Evolutionary conservation across 1,140 invertebrate genomes (phyloP), one percentile per base, ranked within the genome.

Genomic region (Gryon sp.): DNA sequence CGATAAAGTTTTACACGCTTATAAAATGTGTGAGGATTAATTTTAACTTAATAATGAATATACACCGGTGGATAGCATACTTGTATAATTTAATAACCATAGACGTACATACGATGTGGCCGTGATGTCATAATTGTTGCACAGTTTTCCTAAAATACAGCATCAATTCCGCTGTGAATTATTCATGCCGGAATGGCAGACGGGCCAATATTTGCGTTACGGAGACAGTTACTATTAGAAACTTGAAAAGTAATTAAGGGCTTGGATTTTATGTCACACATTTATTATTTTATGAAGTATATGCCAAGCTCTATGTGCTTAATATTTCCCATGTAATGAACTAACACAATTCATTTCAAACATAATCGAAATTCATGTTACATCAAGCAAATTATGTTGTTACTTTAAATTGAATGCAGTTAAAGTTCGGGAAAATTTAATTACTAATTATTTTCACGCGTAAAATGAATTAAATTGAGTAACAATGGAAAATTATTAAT

Each of bases 101-200:
- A 40, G 38, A 46, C 45, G 52, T 74, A 74, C 45, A 30, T 52
- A 43, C 45, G 28, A 26, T 46, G 26, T 30, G 22, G 24, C 16
- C 19, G 36, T 9, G 20, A 52, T 34, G 34, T 60, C 53, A 60
- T 68, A 66, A 66, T 75, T 66, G 62, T 68, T 66, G 36, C 60
- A 43, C 43, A 60, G 48, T 68, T 72, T 72, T 75, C 55, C 40
- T 75, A 55, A 68, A 75, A 68, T 68, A 75, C 48, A 40, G 72
- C 48, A 53, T 52, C 72, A 68, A 75, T 75, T 75, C 60, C 48
- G 50, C 34, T 16, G 41, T 65, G 73, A 69, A 76, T 69, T 50
- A 65, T 76, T 65, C 57, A 69, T 76, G 50, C 26, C 34, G 45
- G 45, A 74, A 50, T 59, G 36, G 50, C 45, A 6, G 12, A 68